phyloP scores from a whole-genome alignment of 2,888 invertebrate species.

The Andricus curvator region DNA sequence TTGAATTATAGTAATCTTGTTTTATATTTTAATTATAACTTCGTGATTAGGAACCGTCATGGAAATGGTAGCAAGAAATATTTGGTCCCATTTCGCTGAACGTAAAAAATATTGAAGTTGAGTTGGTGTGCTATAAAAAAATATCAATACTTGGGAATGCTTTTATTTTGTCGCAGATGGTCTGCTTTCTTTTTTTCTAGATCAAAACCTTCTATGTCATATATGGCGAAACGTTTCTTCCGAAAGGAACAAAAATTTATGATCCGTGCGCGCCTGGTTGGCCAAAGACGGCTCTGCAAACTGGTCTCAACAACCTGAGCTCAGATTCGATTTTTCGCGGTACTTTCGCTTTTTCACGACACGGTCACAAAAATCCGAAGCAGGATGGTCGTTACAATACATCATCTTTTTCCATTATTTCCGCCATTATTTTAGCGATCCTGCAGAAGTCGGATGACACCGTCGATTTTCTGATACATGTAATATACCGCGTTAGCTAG shows the following conservation, averaged over 20 bases:
- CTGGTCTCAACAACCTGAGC: background rate
- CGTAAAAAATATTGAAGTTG: no score
- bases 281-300: background rate
- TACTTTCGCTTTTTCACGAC: background rate
- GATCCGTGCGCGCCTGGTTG: background rate
- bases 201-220: no score
- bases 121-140: no score
- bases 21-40: no score
- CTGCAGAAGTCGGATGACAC: background rate
- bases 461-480: background rate
- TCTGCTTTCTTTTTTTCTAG: no score
- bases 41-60: no score
- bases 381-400: background rate
- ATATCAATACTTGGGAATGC: no score
- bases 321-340: background rate
- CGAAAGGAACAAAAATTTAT: background rate
- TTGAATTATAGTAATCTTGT: no score
- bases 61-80: no score
- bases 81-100: no score
- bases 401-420: constrained; percentile 18
- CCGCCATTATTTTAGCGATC: constrained; percentile 1
- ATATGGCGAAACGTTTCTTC: background rate
- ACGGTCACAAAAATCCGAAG: background rate
- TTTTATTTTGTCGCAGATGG: no score
- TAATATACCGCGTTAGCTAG: background rate